These are phyloP conservation scores for Donacobius atricapilla DNA, from an alignment of 2,113 vertebrate genomes.

Conservation along the genomic window DNA sequence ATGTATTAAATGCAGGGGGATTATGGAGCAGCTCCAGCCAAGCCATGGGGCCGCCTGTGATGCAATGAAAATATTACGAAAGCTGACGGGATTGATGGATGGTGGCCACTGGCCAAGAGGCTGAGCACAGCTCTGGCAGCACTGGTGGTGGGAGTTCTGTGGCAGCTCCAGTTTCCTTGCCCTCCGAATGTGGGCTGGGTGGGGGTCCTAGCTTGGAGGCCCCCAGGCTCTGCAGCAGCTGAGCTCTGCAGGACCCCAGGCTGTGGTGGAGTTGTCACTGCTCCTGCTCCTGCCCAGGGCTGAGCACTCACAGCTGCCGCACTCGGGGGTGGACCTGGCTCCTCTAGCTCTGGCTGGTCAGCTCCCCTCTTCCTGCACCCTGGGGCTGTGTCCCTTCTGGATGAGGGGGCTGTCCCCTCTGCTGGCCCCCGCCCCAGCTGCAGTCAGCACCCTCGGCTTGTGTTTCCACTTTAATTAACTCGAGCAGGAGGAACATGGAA, in stretches of 20 bases:
- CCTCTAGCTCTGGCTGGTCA: rapidly evolving
- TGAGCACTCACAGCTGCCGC: rapidly evolving
- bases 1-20: conserved; percentile 12
- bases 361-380: background rate
- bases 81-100: background rate
- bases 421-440: conserved; percentile 5
- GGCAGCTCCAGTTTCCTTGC: background rate
- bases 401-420: background rate
- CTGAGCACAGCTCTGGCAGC: background rate
- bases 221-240: background rate
- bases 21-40: background rate
- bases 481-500: conserved; percentile 49
- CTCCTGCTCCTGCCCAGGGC: background rate
- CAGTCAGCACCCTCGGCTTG: background rate
- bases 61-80: conserved; percentile 30
- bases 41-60: background rate
- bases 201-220: background rate
- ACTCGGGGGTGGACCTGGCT: rapidly evolving
- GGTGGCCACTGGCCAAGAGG: background rate
- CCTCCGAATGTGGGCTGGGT: background rate
- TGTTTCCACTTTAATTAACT: conserved; percentile 55
- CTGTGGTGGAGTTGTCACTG: background rate
- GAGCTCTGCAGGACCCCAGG: background rate
- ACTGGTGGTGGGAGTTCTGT: background rate
- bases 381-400: background rate